These are phyloP conservation scores for Neolamprologus kungweensis DNA, from an alignment of 2,113 vertebrate species.

Conservation along the genomic window DNA sequence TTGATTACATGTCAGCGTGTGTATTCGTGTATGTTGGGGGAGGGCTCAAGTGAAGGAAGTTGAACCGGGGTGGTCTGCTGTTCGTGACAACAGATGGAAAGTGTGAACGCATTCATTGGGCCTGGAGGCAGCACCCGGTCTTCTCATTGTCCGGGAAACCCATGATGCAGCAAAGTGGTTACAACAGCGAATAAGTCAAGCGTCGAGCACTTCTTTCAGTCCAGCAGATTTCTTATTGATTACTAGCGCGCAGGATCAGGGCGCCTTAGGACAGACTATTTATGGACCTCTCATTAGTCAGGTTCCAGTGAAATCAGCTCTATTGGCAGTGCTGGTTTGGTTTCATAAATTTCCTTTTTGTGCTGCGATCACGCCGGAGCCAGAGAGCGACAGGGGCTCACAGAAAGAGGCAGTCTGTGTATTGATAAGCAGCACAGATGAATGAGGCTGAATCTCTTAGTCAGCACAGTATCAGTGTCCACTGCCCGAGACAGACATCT, in stretches of 20 bases:
- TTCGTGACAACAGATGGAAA: conserved; percentile 63
- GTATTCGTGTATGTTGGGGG: conserved; percentile 34
- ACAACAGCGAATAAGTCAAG: not conserved
- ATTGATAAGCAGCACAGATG: conserved; percentile 45
- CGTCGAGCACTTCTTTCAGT: not conserved
- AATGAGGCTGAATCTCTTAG: conserved; percentile 56
- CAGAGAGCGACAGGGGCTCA: not conserved
- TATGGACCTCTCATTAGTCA: conserved; percentile 4
- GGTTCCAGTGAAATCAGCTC: conserved; percentile 20
- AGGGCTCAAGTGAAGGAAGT: conserved; percentile 52
- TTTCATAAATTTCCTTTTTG: conserved; percentile 21
- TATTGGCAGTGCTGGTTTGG: not conserved
- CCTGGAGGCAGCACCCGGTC: not conserved
- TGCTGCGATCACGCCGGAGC: not conserved
- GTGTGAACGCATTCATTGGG: conserved; percentile 49
- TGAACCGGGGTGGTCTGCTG: conserved; percentile 58
- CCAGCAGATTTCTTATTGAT: conserved; percentile 32
- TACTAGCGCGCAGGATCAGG: not conserved
- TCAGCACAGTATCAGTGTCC: conserved; percentile 53
- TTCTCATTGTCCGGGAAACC: not conserved
- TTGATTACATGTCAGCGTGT: conserved; percentile 3
- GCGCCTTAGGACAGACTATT: not conserved
- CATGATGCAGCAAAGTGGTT: not conserved
- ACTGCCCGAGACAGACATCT: conserved; percentile 53
- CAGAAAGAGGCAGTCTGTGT: conserved; percentile 32